Base-by-base conservation (phyloP, 2,797 vertebrate species). In the Rhinoraja longicauda region DNA sequence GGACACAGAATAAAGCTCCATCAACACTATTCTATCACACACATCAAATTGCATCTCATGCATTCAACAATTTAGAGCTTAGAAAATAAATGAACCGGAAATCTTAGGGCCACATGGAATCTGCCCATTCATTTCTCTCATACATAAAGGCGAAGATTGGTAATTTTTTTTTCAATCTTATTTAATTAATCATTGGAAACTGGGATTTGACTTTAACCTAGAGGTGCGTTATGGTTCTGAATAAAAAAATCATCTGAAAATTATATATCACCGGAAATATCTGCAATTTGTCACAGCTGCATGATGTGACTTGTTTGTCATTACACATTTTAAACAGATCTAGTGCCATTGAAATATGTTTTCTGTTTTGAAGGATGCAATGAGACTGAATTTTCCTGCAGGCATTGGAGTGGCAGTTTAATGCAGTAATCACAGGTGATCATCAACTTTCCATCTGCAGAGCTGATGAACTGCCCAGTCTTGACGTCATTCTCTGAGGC, bases 401-500 rank as follows among this genome's bases (percentile, higher is more conserved):
- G 70, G 24, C 36, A 92, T 73, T 17, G 15, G 70, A 75, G 90
- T 73, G 70, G 70, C 70, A 92, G 90, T 45, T 92, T 92, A 92
- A 92, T 92, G 70, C 90, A 92, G 90, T 39, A 92, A 75, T 92
- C 90, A 92, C 70, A 92, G 36, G 36, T 45, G 90, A 73, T 36
- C 26, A 53, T 9, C 39, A 75, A 39, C 24, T 93, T 64, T 81
- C 93, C 36, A 79, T 93, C 90, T 92, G 24, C 53, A 53, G 26
- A 19, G 12, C 77, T n/a, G 45, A 75, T 93, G 45, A 70, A 90
- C 73, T 29, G 73, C 6, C 32, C 15, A 6, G 36, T 75, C 93
- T 88, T 90, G 82, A 93, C 73, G 92, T 93, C 93, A 91, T 36
- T 70, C 67, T 57, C 76, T 67, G 82, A 93, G 76, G 86, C 77